Evolutionary conservation across 2,888 invertebrate genomes (phyloP), one percentile per base, ranked within the genome.

Genomic region (Chalcosyrphus nemorum): DNA sequence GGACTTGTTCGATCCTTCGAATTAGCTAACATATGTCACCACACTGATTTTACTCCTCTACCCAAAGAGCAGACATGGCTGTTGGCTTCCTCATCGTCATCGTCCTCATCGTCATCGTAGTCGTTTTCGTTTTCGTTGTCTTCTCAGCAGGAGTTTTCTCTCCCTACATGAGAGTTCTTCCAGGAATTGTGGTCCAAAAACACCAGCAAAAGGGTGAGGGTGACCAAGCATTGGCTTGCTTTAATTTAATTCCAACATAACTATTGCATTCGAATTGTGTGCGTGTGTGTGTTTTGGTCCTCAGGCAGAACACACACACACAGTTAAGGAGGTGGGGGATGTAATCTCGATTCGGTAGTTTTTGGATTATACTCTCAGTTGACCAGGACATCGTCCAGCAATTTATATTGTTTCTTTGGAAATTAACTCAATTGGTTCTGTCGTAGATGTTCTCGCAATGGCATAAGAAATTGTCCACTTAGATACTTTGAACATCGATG

Each of bases 1-100:
- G 59, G 66, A 72, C 59, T 72, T 70, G 66, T 84, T 80, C 68
- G 84, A 84, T 84, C 74, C 80, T 80, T 70, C 63, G 84, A 84
- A 84, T 84, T 84, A 84, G 84, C 84, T 80, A 84, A 84, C 84
- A 84, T 84, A 84, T 84, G 84, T 84, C 84, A 84, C 84, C 80
- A 63, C 84, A 80, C 74, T 84, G 84, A 84, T 84, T 84, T 84
- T 41, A 84, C 74, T 84, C 80, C 80, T n/a, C n/a, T 75, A 57
- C 68, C 66, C 24, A 4, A 24, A 24, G 27, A 70, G 68, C 80
- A 75, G 80, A 80, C 84, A 75, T 65, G 50, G 65, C 63, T 80
- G 80, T 75, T 74, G 70, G 68, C 52, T 80, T n/a, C n/a, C n/a
- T n/a, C n/a, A n/a, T n/a, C n/a, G n/a, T n/a, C n/a, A n/a, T n/a